phyloP scores from a whole-genome alignment of 1,140 invertebrate genomes.

The Mizuhopecten yessoensis region DNA sequence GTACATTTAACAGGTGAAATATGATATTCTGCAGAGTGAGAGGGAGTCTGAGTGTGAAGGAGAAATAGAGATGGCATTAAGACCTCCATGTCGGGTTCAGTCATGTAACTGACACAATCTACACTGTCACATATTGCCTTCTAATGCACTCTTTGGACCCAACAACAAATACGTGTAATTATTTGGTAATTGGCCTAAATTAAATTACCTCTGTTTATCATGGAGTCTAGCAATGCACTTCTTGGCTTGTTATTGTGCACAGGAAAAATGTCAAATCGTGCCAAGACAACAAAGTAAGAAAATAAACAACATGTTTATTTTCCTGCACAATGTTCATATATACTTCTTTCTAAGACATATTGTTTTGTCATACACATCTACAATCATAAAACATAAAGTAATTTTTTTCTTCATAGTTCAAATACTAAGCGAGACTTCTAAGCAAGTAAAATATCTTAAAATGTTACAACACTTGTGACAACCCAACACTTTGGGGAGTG shows the following conservation, averaged over 20 bases:
- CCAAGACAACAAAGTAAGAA: neutral
- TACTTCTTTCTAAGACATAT: too few relatives aligned
- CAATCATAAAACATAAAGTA: too few relatives aligned
- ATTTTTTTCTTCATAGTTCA: too few relatives aligned
- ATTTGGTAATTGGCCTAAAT: neutral
- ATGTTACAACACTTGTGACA: too few relatives aligned
- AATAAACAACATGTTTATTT: neutral
- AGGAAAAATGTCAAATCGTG: neutral
- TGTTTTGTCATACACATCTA: too few relatives aligned
- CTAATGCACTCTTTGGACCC: too few relatives aligned
- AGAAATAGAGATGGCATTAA: neutral
- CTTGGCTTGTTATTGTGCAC: neutral
- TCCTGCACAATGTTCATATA: too few relatives aligned
- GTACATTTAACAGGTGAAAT: slow-evolving; percentile 13
- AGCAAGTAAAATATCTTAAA: too few relatives aligned
- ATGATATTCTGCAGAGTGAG: neutral
- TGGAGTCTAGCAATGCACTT: neutral
- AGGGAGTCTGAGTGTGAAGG: neutral
- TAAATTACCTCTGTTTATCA: neutral
- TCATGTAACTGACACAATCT: neutral
- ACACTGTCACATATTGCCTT: too few relatives aligned
- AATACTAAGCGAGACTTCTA: too few relatives aligned
- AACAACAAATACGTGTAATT: too few relatives aligned
- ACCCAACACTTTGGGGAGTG: too few relatives aligned
- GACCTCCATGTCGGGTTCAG: neutral